A percentile compares a stretch with the other conserved stretches of the same genome.
Evolutionary conservation across 2,888 invertebrate species (phyloP).

Genomic region (Morpho deidamia): DNA sequence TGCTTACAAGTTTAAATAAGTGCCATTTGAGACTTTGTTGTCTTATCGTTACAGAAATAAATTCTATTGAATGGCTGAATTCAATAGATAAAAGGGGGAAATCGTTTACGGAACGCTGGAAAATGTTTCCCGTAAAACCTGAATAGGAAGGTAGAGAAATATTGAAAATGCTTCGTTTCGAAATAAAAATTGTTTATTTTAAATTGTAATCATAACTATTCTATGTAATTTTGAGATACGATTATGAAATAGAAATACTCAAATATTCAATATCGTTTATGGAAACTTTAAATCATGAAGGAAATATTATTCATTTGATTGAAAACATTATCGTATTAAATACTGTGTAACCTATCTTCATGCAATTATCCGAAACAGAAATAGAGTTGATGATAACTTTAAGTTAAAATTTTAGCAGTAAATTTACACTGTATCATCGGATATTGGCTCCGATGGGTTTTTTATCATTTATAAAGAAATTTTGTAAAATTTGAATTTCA

Average conservation of each 20-base stretch:
- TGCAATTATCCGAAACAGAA: too few species aligned
- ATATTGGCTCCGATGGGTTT: too few species aligned
- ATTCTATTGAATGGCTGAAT: conserved; percentile 9
- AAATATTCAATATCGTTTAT: not conserved
- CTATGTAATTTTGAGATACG: not conserved
- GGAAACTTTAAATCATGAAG: too few species aligned
- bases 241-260: not conserved
- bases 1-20: not conserved
- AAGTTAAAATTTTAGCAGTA: too few species aligned
- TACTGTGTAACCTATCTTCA: too few species aligned
- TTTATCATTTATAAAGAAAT: too few species aligned
- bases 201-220: not conserved
- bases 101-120: not conserved
- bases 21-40: not conserved
- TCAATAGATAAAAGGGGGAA: conserved; percentile 7
- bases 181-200: not conserved
- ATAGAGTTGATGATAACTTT: too few species aligned
- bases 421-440: too few species aligned
- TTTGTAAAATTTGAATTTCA: too few species aligned
- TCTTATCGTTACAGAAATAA: conserved; percentile 12
- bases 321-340: not conserved
- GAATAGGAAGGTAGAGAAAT: not conserved
- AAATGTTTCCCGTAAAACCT: conserved; percentile 2
- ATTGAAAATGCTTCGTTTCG: not conserved
- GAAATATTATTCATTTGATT: too few species aligned